Evolutionary conservation across 2,113 vertebrate species (phyloP).

Genomic region (Nycticryphes semicollaris): DNA sequence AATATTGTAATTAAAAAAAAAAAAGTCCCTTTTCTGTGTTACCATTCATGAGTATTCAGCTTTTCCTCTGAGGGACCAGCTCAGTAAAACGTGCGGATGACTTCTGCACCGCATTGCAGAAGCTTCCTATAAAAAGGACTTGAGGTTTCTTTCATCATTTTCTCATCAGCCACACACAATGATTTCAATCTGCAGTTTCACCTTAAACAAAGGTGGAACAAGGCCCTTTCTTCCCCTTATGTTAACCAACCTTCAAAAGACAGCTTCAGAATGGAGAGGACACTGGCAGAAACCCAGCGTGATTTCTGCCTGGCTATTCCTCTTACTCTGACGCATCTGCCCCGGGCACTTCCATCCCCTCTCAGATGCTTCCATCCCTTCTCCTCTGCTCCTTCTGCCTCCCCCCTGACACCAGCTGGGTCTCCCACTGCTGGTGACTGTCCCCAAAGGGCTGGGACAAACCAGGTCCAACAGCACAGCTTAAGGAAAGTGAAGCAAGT

Average conservation of each 20-base stretch:
- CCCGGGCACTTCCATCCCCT: neutral
- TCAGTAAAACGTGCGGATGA: neutral
- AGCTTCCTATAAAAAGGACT: neutral
- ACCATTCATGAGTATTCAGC: neutral
- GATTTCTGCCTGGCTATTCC: neutral
- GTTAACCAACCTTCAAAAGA: neutral
- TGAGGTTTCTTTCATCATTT: constrained; percentile 33
- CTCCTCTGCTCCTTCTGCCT: neutral
- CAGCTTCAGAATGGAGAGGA: neutral
- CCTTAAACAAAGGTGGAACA: constrained; percentile 12
- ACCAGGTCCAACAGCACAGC: neutral
- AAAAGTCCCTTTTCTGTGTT: neutral
- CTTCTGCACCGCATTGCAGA: neutral
- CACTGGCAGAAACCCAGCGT: neutral
- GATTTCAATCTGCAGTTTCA: neutral
- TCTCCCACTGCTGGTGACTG: neutral
- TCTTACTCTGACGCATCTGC: neutral
- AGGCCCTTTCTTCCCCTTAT: neutral
- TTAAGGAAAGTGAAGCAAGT: neutral
- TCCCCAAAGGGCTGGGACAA: neutral
- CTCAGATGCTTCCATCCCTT: neutral
- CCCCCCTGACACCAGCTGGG: neutral
- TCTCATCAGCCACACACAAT: constrained; percentile 40
- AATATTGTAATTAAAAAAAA: constrained; percentile 3
- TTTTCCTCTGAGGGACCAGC: neutral